Conservation (phyloP, 92 coral and sea anemone species). For the Epizoanthus illoricatus region DNA sequence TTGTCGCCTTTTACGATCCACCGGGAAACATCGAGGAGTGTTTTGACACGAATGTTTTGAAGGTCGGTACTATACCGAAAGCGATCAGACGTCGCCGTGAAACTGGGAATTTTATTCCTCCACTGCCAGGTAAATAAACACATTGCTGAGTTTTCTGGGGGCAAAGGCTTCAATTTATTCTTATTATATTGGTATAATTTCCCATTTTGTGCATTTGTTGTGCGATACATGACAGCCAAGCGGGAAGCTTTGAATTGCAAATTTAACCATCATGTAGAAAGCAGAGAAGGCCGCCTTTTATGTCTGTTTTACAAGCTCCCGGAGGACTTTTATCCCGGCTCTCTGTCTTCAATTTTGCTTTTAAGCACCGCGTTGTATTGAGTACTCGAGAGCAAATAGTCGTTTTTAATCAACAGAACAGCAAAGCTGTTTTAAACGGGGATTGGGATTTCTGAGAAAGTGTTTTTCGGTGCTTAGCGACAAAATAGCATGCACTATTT, state of each 20-base stretch:
- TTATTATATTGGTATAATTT: background rate
- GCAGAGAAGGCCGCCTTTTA: background rate
- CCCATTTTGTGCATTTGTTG: background rate
- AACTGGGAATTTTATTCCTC: conserved; percentile 61
- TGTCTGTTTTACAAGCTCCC: background rate
- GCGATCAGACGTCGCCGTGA: conserved; percentile 51
- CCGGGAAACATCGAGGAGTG: conserved; percentile 96
- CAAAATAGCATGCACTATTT: background rate
- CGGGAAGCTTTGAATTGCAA: background rate
- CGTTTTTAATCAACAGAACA: background rate
- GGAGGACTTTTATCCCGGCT: background rate
- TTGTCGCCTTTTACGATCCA: conserved; percentile 95
- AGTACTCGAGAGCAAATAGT: background rate
- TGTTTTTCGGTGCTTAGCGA: background rate
- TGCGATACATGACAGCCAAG: background rate
- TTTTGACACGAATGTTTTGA: conserved; percentile 77
- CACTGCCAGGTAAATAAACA: conserved; percentile 70
- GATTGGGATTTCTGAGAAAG: background rate
- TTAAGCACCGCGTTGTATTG: background rate
- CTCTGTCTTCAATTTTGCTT: background rate
- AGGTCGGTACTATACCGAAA: conserved; percentile 59
- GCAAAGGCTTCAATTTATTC: background rate
- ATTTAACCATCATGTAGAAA: background rate
- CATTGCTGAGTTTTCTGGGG: background rate
- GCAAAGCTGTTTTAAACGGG: background rate